phyloP scores from a whole-genome alignment of 2,888 invertebrate species.

The Pimpla rufipes region DNA sequence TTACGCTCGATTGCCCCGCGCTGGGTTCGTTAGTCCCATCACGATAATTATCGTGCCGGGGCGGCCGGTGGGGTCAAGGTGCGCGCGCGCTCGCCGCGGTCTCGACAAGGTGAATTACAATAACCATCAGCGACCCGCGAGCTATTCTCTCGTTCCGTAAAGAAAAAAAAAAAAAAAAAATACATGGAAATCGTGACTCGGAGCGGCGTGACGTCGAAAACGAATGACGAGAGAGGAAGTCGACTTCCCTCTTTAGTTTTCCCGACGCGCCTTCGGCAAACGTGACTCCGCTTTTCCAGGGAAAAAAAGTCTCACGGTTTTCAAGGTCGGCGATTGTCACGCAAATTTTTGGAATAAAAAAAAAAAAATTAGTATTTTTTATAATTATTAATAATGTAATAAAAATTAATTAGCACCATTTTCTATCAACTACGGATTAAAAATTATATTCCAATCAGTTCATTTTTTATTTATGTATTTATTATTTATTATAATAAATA shows the following conservation, averaged over 20 bases:
- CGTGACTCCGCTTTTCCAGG: constrained; percentile 18
- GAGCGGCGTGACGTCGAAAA: constrained; percentile 26
- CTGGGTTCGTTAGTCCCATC: constrained; percentile 43
- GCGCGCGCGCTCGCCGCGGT: background rate
- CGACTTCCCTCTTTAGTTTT: constrained; percentile 41
- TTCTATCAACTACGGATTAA: no score
- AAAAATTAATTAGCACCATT: no score
- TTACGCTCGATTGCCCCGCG: constrained; percentile 48
- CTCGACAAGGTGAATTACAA: constrained; percentile 23
- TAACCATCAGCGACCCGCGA: background rate
- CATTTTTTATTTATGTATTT: no score
- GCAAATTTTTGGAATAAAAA: no score
- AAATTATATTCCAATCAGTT: no score
- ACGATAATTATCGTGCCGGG: constrained; percentile 39
- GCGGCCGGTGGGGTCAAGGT: constrained; percentile 26
- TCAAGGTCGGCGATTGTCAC: no score
- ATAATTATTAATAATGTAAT: no score
- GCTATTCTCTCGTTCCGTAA: background rate
- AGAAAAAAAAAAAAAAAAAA: no score
- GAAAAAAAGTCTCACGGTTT: constrained; percentile 22
- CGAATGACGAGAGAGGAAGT: constrained; percentile 32
- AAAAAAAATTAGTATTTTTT: no score
- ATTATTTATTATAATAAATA: no score
- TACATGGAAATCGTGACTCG: background rate
- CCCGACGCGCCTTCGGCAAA: constrained; percentile 39